Percentiles rank a stretch among this genome's conserved stretches.
phyloP scores from a whole-genome alignment of 2,797 vertebrate species.

The Ceryle rudis region DNA sequence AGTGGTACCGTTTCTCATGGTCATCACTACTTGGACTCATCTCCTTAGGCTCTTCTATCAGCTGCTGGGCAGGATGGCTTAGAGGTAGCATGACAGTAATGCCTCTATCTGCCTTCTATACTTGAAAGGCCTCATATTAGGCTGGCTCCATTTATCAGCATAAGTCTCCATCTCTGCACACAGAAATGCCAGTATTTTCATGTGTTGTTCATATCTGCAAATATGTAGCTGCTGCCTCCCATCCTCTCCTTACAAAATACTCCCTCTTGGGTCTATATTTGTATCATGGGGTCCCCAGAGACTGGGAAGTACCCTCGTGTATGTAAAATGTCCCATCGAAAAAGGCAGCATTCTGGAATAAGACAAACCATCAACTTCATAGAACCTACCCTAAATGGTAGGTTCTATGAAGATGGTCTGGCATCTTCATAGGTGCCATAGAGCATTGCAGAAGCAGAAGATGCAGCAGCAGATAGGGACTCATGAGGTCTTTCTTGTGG shows the following conservation, averaged over 20 bases:
- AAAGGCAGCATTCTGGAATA: not conserved
- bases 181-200: not conserved
- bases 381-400: not conserved
- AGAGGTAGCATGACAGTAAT: not conserved
- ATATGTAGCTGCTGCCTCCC: not conserved
- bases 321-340: not conserved
- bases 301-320: not conserved
- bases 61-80: not conserved
- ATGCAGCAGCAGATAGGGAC: not conserved
- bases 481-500: accelerated
- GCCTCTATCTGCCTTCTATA: not conserved
- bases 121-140: not conserved
- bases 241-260: not conserved
- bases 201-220: not conserved
- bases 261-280: not conserved
- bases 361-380: not conserved
- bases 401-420: not conserved
- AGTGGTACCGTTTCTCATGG: not conserved
- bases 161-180: not conserved
- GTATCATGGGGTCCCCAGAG: not conserved
- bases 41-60: not conserved
- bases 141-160: not conserved
- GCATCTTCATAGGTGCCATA: too few relatives aligned
- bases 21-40: not conserved
- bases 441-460: not conserved